Evolutionary conservation across 1,140 invertebrate species (phyloP), one percentile per base, ranked within the genome.

Genomic region (Magallana angulata): DNA sequence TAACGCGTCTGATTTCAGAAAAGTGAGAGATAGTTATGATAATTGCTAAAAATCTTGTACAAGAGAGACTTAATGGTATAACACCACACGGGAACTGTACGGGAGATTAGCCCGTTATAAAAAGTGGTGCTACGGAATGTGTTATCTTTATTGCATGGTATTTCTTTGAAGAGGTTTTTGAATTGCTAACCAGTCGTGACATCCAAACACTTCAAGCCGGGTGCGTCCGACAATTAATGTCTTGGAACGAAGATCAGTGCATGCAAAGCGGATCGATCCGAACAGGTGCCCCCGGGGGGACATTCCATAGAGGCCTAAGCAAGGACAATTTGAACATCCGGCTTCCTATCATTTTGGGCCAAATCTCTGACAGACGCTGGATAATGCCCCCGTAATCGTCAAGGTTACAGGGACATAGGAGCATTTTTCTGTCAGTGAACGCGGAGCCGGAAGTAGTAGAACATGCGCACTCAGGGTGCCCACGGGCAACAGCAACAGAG

Each of bases 171-270:
- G 60, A 62, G 12, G 60, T 62, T n/a, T 62, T 12, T 12, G n/a
- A 62, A 36, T 36, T 62, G 60, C n/a, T 6, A 62, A 6, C n/a
- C 12, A 62, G 11, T n/a, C 60, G 60, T 62, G 60, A n/a, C 12
- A 62, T 62, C n/a, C 12, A 12, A n/a, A 30, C 30, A 36, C 36
- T 36, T 71, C 7, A 30, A 30, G 68, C 24, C 18, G 24, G 68
- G 68, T 71, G 68, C 68, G 68, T 71, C 36, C 11, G 68, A 71
- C 68, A 18, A 24, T 71, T 71, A 71, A 12, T 30, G 68, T 71
- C 68, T 71, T 71, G 11, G 8, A 30, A 30, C 68, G 24, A 24
- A 30, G 8, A 71, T 71, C 68, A 71, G 36, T 71, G 68, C 68
- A 71, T 71, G 68, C 68, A 71, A 36, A 71, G 24, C 68, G 36